These are phyloP conservation scores for Phalanger gymnotis DNA, from an alignment of 2,797 vertebrate species.

Conservation along the genomic window DNA sequence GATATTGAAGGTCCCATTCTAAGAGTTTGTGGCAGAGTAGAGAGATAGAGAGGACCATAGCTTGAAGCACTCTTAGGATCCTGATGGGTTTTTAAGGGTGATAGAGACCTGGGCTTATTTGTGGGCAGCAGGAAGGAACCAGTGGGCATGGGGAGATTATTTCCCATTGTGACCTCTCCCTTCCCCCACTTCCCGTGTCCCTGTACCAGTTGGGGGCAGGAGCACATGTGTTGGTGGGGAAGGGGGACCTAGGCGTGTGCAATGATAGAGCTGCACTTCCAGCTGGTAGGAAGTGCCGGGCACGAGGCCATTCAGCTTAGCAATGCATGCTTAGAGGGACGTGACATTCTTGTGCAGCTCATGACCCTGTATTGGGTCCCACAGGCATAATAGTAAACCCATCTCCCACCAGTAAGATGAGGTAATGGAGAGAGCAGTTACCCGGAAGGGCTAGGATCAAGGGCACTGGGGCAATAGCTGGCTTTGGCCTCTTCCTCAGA, in stretches of 20 bases:
- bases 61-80: not conserved
- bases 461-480: not conserved
- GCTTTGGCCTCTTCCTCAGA: not conserved
- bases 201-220: slow-evolving; percentile 85
- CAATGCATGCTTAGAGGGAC: slow-evolving; percentile 91
- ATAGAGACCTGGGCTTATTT: too few species aligned
- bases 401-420: slow-evolving; percentile 86
- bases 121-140: not conserved
- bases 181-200: not conserved
- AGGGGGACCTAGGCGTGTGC: slow-evolving; percentile 90
- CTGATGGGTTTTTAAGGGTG: too few species aligned
- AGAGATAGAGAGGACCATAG: not conserved
- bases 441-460: not conserved
- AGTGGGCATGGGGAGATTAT: not conserved
- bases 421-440: not conserved
- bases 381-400: slow-evolving; percentile 94
- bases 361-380: slow-evolving; percentile 85
- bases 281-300: slow-evolving; percentile 92
- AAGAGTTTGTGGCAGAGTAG: not conserved
- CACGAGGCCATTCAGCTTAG: slow-evolving; percentile 90
- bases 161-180: not conserved
- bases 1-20: not conserved
- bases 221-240: slow-evolving; percentile 89
- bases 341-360: slow-evolving; percentile 88
- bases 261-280: slow-evolving; percentile 93